Conservation (phyloP, 2,113 vertebrate species). For the Campylorhamphus procurvoides region DNA sequence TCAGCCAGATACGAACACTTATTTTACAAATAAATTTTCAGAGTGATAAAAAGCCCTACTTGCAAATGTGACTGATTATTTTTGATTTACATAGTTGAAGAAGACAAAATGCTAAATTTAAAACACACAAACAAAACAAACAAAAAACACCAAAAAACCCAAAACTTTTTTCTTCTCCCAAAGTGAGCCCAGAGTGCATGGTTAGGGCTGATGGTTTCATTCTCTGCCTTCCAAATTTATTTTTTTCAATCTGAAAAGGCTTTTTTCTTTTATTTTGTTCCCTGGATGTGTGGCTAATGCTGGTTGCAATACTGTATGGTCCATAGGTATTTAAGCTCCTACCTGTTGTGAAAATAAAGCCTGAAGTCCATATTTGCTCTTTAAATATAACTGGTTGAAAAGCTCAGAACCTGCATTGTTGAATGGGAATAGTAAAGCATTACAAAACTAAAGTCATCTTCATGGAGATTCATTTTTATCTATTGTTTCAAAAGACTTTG, state of each 20-base stretch:
- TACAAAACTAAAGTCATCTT: neutral
- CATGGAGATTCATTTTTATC: neutral
- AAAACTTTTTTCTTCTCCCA: neutral
- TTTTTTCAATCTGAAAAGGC: neutral
- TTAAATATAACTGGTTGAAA: neutral
- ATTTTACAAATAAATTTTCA: constrained; percentile 24
- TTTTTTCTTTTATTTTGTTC: neutral
- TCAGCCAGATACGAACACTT: neutral
- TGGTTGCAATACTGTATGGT: neutral
- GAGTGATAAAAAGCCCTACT: neutral
- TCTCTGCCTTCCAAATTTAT: neutral
- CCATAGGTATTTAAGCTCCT: neutral
- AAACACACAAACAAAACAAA: neutral
- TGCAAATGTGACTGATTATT: neutral
- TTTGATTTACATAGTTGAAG: neutral
- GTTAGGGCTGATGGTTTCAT: neutral
- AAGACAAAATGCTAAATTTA: neutral
- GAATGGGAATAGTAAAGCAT: neutral
- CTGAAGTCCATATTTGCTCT: neutral
- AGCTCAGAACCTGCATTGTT: neutral
- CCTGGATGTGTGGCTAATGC: neutral
- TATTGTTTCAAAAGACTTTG: neutral
- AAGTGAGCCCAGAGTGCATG: neutral
- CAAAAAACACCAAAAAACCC: too few relatives aligned
- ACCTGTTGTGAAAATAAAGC: neutral